Evolutionary conservation across 2,888 invertebrate species (phyloP).

Genomic region (Exephanes ischioxanthus): DNA sequence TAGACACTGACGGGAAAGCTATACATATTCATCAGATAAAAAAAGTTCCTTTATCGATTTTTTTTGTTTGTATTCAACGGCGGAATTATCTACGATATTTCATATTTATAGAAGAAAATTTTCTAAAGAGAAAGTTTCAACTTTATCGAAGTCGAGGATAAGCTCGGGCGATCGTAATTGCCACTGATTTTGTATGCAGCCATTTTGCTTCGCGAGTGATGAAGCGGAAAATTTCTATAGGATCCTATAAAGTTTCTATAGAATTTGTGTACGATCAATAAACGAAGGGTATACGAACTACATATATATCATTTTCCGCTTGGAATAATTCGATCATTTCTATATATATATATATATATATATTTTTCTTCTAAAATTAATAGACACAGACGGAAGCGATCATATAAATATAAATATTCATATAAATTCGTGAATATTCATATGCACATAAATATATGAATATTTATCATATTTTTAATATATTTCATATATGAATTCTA

Average conservation of each 20-base stretch:
- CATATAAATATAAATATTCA: no score
- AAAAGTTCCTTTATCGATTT: no score
- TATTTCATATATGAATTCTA: no score
- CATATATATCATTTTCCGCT: not conserved
- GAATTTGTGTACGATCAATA: not conserved
- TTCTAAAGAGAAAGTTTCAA: no score
- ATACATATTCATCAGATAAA: no score
- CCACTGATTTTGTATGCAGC: not conserved
- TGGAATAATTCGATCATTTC: not conserved
- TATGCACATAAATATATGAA: no score
- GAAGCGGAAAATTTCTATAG: constrained; percentile 3
- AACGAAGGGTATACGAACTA: not conserved
- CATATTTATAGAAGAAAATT: no score
- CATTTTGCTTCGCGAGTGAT: not conserved
- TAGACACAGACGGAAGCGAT: not conserved
- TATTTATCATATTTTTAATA: no score
- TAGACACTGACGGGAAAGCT: not conserved
- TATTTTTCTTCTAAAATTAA: not conserved
- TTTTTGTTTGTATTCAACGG: not conserved
- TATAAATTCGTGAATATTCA: no score
- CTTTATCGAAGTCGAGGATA: not conserved
- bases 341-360: not conserved
- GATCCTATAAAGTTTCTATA: not conserved
- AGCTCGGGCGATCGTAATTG: not conserved
- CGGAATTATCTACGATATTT: not conserved